Base-by-base conservation (phyloP, 1,140 invertebrate genomes). In the Adelges cooleyi region DNA sequence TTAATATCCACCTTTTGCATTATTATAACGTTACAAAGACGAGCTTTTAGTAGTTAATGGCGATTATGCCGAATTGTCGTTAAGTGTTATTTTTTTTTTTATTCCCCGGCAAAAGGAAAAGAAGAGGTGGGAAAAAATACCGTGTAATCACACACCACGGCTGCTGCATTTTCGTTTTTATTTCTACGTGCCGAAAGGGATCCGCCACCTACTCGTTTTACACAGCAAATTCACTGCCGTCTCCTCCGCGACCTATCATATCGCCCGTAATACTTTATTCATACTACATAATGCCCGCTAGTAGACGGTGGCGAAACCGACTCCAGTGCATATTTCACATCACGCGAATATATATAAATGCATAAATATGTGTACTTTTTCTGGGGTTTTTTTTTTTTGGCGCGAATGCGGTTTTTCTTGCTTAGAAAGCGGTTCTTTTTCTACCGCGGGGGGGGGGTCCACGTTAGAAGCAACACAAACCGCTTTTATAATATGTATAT, bases 401-500 rank as follows among this genome's bases (percentile, higher is more conserved):
- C 40, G 54, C 42, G 36, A 59, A 59, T 8, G 54, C 38, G 42
- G 38, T 59, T 59, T 56, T 59, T 59, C 53, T 44, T 59, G 38
- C 54, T 59, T 44, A 59, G 42, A 17, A 62, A 48, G 56, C 23
- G 23, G 38, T 54, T 22, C 25, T n/a, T n/a, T n/a, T 52, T 36
- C 25, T 33, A 11, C n/a, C 40, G 3, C 40, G 5, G 8, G 11
- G 42, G 20, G 33, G 10, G 33, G 23, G 56, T 62, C 56, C 56
- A 33, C 27, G 42, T 48, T 46, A 29, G 42, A 48, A 25, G 20
- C 42, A 42, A 29, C 42, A n/a, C 33, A 62, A 62, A 62, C 42
- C 56, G 56, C 56, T 62, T 62, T 62, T 48, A 48, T n/a, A n/a
- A n/a, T 48, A 17, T 46, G 42, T 62, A 62, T 46, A 29, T 33